These are phyloP conservation scores for Rhingia campestris DNA, from an alignment of 2,888 invertebrate genomes.

Conservation along the genomic window DNA sequence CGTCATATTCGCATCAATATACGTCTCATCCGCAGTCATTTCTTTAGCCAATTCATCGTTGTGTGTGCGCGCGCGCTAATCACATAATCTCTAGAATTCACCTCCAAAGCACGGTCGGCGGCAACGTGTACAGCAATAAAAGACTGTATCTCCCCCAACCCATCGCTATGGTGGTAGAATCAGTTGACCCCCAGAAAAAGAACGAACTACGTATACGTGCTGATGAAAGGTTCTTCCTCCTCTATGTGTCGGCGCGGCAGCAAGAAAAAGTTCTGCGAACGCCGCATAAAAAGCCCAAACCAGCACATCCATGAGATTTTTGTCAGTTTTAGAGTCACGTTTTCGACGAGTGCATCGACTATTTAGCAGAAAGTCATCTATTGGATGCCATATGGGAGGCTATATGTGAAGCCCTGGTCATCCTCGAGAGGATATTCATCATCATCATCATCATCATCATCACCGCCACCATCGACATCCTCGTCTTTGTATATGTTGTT, in stretches of 20 bases:
- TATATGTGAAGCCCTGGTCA: slow-evolving; percentile 2
- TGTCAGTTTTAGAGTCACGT: slow-evolving; percentile 68
- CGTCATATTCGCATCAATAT: slow-evolving; percentile 64
- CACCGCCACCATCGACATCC: too few relatives aligned
- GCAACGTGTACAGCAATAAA: slow-evolving; percentile 42
- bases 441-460: slow-evolving; percentile 21
- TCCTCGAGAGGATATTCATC: slow-evolving; percentile 21
- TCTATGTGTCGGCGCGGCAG: slow-evolving; percentile 54
- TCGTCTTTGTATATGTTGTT: too few relatives aligned
- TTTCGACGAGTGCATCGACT: slow-evolving; percentile 67
- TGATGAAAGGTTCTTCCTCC: slow-evolving; percentile 64
- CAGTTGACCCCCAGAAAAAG: slow-evolving; percentile 66
- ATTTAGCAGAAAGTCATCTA: slow-evolving; percentile 66
- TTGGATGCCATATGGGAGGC: slow-evolving; percentile 26
- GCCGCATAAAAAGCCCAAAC: neutral
- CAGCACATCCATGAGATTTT: slow-evolving; percentile 57
- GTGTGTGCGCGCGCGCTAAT: slow-evolving; percentile 53
- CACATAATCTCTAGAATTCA: slow-evolving; percentile 70
- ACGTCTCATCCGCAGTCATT: slow-evolving; percentile 9
- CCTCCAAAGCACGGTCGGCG: slow-evolving; percentile 59
- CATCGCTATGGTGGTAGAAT: slow-evolving; percentile 44
- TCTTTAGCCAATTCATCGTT: slow-evolving; percentile 40
- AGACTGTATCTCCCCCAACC: slow-evolving; percentile 53
- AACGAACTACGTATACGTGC: slow-evolving; percentile 57
- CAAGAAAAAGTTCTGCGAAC: slow-evolving; percentile 34